Evolutionary conservation across 2,888 invertebrate genomes (phyloP).

Genomic region (Globia sparganii): DNA sequence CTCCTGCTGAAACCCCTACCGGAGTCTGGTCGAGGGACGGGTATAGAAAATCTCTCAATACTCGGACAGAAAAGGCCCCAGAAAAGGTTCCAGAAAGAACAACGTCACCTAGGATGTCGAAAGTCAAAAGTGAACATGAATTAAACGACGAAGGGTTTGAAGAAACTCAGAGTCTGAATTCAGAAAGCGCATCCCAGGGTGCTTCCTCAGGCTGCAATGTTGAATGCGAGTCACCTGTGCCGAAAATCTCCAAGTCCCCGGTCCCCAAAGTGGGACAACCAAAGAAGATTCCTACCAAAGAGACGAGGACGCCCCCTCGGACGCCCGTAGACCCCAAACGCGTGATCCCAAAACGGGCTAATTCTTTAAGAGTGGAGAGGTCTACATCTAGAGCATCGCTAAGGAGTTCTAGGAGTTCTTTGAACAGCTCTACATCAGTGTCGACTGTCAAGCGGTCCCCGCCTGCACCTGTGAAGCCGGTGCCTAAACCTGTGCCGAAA

Average conservation of each 20-base stretch:
- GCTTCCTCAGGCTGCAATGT: constrained; percentile 94
- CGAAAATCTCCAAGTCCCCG: constrained; percentile 83
- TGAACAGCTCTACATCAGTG: constrained; percentile 95
- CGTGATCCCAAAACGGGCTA: constrained; percentile 79
- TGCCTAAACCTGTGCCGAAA: constrained; percentile 87
- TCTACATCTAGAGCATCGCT: constrained; percentile 95
- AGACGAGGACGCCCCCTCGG: constrained; percentile 83
- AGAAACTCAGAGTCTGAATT: constrained; percentile 96
- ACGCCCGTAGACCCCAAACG: constrained; percentile 80
- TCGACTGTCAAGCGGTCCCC: constrained; percentile 94
- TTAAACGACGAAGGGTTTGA: constrained; percentile 97
- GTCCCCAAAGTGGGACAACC: constrained; percentile 72
- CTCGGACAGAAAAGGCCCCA: constrained; percentile 75
- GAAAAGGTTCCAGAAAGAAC: constrained; percentile 81
- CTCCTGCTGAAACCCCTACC: constrained; percentile 91
- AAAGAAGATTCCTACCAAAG: constrained; percentile 90
- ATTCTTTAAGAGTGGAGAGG: constrained; percentile 92
- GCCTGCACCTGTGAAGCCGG: constrained; percentile 81
- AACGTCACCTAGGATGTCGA: constrained; percentile 87
- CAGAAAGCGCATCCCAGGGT: constrained; percentile 96
- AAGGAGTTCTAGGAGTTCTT: constrained; percentile 95
- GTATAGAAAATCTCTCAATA: constrained; percentile 81
- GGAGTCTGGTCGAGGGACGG: constrained; percentile 90
- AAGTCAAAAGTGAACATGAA: constrained; percentile 92
- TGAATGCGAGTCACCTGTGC: constrained; percentile 90